A percentile compares a stretch with the other conserved stretches of the same genome.
phyloP scores from a whole-genome alignment of 2,888 invertebrate species.

The Drosophila greeni region DNA sequence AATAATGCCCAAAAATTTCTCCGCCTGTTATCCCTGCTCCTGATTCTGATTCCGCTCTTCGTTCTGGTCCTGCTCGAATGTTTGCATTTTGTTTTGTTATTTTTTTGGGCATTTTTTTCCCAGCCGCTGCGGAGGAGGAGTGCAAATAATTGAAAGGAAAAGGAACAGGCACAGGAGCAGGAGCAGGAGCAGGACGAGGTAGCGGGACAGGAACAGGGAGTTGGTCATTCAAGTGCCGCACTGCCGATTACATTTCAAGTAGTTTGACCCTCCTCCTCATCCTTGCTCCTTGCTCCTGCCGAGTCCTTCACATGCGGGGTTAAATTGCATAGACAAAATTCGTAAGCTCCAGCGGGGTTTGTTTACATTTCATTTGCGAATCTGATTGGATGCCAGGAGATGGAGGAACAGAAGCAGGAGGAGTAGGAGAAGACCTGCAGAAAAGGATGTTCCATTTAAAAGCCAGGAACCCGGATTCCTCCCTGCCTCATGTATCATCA shows the following conservation, averaged over 20 bases:
- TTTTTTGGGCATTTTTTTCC: conserved; percentile 64
- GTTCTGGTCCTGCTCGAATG: conserved; percentile 48
- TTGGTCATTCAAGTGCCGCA: conserved; percentile 73
- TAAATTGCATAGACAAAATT: conserved; percentile 68
- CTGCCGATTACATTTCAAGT: conserved; percentile 72
- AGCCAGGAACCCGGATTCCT: neutral
- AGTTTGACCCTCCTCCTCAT: conserved; percentile 34
- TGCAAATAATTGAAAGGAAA: conserved; percentile 73
- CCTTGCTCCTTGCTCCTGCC: neutral
- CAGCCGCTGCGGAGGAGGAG: conserved; percentile 46
- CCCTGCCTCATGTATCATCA: conserved; percentile 29
- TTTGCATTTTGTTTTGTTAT: conserved; percentile 71
- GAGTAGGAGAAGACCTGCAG: neutral
- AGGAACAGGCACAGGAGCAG: neutral
- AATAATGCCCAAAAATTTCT: neutral
- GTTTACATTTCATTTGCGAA: conserved; percentile 70
- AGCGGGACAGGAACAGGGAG: conserved; percentile 40
- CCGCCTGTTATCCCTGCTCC: conserved; percentile 39
- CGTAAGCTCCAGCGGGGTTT: conserved; percentile 54
- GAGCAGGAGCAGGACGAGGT: neutral
- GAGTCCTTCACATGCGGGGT: conserved; percentile 46
- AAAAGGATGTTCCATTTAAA: conserved; percentile 16
- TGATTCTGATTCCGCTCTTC: conserved; percentile 24
- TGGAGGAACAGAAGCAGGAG: too few species aligned
- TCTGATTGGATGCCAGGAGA: conserved; percentile 59